These are phyloP conservation scores for Macaca fascicularis DNA, from an alignment of 2,113 vertebrate species.

Conservation along the genomic window DNA sequence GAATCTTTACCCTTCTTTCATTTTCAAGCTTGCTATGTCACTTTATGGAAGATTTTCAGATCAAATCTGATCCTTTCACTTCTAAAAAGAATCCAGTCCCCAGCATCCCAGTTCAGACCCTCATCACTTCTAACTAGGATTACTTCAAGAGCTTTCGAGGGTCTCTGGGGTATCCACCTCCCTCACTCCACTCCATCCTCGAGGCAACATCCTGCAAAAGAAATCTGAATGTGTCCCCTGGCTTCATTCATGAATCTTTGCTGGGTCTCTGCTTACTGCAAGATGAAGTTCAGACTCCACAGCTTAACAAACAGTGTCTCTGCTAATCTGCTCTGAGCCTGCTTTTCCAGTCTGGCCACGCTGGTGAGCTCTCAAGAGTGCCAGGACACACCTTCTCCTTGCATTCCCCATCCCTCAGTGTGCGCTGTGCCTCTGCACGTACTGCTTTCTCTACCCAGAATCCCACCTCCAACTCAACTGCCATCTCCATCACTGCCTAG, in stretches of 20 bases:
- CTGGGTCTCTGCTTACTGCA: background rate
- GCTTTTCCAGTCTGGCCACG: background rate
- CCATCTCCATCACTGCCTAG: background rate
- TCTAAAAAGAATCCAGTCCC: background rate
- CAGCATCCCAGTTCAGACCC: background rate
- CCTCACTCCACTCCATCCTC: background rate
- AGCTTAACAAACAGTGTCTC: background rate
- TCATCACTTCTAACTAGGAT: background rate
- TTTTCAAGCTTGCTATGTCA: background rate
- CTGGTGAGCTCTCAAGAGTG: rapidly evolving
- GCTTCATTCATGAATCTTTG: background rate
- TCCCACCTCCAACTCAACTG: background rate
- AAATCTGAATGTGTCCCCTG: background rate
- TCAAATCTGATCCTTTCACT: background rate
- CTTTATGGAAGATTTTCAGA: background rate
- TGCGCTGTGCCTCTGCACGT: background rate
- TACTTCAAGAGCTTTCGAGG: background rate
- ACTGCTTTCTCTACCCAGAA: background rate
- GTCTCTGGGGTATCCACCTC: background rate
- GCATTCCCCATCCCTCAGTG: background rate
- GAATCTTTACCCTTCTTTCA: background rate
- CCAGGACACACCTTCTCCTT: background rate
- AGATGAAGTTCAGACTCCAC: background rate
- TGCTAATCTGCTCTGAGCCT: background rate
- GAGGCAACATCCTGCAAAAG: background rate